phyloP scores from a whole-genome alignment of 1,140 invertebrate species.

The Muscidifurax raptorellus region DNA sequence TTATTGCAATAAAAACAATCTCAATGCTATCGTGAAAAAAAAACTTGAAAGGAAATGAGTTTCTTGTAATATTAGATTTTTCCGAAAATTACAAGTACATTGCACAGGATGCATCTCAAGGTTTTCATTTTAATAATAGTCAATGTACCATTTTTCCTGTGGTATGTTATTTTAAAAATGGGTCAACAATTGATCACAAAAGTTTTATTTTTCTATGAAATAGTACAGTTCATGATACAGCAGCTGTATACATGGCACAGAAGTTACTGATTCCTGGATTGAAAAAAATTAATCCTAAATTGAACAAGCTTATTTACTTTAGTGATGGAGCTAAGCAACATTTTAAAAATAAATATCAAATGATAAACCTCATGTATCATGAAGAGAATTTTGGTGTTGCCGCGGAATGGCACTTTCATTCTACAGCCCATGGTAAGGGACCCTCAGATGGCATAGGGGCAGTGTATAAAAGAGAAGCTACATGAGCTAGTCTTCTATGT shows the following conservation, averaged over 20 bases:
- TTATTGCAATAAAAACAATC: conserved; percentile 9
- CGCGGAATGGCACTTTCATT: too few species aligned
- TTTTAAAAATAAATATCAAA: neutral
- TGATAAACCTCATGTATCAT: neutral
- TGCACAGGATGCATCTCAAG: neutral
- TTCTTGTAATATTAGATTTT: neutral
- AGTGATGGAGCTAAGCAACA: too few species aligned
- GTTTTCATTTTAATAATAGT: conserved; percentile 14
- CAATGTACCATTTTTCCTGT: conserved; percentile 7
- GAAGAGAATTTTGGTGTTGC: too few species aligned
- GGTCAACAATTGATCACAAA: neutral
- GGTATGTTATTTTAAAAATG: conserved; percentile 12
- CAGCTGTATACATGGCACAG: too few species aligned
- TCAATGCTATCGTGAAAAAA: neutral
- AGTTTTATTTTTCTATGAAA: too few species aligned
- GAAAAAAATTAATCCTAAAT: neutral
- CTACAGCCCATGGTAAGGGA: too few species aligned
- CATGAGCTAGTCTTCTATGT: too few species aligned
- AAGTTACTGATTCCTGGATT: too few species aligned
- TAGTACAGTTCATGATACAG: conserved; percentile 2
- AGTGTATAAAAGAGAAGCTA: too few species aligned
- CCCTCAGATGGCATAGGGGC: too few species aligned
- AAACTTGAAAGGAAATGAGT: neutral
- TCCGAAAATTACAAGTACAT: conserved; percentile 17
- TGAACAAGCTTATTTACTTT: neutral